Conservation (phyloP, 2,888 invertebrate species). For the Oscheius sp. region DNA sequence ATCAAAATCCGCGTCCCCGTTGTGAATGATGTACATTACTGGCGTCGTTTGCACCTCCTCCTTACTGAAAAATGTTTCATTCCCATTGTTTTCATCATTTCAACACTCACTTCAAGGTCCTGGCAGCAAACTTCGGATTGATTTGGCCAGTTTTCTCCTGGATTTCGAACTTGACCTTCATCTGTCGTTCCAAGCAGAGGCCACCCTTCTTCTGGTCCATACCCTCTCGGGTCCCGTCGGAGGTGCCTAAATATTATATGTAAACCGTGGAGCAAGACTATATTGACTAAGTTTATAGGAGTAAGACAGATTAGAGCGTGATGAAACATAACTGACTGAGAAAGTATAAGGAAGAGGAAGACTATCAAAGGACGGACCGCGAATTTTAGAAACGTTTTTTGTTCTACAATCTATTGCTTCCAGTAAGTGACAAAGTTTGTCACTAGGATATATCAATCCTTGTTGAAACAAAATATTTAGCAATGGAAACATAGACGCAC, state of each 20-base stretch:
- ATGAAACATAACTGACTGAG: too few relatives aligned
- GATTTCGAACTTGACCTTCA: slow-evolving; percentile 72
- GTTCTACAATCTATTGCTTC: too few relatives aligned
- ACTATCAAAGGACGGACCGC: too few relatives aligned
- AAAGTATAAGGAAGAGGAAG: too few relatives aligned
- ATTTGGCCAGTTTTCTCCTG: slow-evolving; percentile 10
- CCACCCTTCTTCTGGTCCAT: slow-evolving; percentile 68
- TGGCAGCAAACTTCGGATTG: slow-evolving; percentile 61
- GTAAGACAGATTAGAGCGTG: not conserved
- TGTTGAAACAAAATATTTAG: too few relatives aligned
- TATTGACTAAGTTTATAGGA: too few relatives aligned
- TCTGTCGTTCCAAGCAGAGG: slow-evolving; percentile 64
- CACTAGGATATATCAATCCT: too few relatives aligned
- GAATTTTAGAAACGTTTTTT: too few relatives aligned
- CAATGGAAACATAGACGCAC: too few relatives aligned
- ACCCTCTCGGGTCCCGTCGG: slow-evolving; percentile 66
- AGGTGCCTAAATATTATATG: slow-evolving; percentile 64
- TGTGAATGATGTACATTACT: slow-evolving; percentile 67
- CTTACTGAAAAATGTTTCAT: not conserved
- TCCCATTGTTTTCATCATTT: not conserved
- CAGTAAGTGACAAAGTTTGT: too few relatives aligned
- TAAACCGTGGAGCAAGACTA: too few relatives aligned
- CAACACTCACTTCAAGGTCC: slow-evolving; percentile 45
- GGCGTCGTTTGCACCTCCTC: slow-evolving; percentile 46
- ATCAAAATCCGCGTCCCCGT: slow-evolving; percentile 35